Base-by-base conservation (phyloP, 92 coral and sea anemone genomes). In the Metridium senile region DNA sequence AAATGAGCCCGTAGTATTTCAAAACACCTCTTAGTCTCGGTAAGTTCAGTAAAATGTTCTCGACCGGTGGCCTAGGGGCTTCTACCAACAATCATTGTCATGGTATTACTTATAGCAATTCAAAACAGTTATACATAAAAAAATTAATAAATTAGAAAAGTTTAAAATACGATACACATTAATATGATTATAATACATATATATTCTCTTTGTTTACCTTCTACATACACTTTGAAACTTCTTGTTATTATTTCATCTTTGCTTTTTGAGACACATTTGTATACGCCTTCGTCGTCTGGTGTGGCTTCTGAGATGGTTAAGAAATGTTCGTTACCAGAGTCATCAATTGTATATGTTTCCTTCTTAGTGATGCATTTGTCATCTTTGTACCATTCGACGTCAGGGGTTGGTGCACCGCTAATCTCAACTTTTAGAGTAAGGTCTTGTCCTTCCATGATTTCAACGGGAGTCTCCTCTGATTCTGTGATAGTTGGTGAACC, bases 241-340 rank as follows among this genome's bases (percentile, higher is more conserved):
- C 91, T 81, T 9, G 92, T 83, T 53, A 91, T 89, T 34, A 86
- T 89, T 19, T 94, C 97, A 32, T 89, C 90, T 23, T 93, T 91
- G 57, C 74, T 96, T 74, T 85, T 93, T 52, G 94, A 94, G 49
- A 89, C 76, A 75, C 99, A 96, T 75, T 87, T 90, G 79, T 93
- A 96, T 61, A 87, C 83, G 58, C 97, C 99, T 80, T 89, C 93
- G 67, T 96, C 99, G 6, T 77, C 85, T 25, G 74, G 75, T 31
- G 81, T 69, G 26, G 91, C 89, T 13, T 80, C 77, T 47, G 57
- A 66, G 75, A 96, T 87, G 31, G 89, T 85, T 70, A 96, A 62
- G 51, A 75, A 69, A 29, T 85, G 81, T 13, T 74, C 73, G 52
- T 75, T 88, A 16, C 83, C 91, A 29, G 66, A 51, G 47, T 81